Percentiles rank a stretch among this genome's conserved stretches.
Conservation (phyloP, 2,797 vertebrate species). For the Ptychobarbus kaznakovi region DNA sequence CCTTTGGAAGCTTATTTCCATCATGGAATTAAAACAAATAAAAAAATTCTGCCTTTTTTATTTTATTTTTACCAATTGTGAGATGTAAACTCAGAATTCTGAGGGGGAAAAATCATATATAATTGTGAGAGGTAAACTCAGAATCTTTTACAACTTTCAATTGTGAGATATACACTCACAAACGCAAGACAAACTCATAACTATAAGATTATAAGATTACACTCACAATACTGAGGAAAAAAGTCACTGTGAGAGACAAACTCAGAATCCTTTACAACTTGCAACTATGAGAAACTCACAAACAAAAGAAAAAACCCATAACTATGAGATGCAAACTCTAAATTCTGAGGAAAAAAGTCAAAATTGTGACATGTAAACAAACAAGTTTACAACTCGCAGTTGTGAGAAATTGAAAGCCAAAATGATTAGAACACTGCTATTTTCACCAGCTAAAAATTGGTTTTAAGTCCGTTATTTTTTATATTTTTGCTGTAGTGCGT, state of each 20-base stretch:
- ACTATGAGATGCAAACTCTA: neutral
- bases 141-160: neutral
- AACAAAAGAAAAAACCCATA: no score
- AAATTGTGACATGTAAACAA: no score
- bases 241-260: neutral
- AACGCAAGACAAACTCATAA: no score
- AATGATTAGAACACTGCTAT: no score
- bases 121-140: neutral
- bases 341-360: neutral
- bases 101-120: no score
- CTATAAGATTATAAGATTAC: neutral
- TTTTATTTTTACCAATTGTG: neutral
- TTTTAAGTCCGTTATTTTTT: no score
- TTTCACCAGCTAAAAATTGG: no score
- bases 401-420: no score
- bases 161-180: neutral
- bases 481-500: no score
- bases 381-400: no score
- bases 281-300: no score
- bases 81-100: neutral
- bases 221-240: neutral
- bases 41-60: neutral
- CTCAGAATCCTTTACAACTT: no score
- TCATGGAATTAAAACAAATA: neutral
- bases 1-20: neutral